Evolutionary conservation across 2,113 vertebrate species (phyloP).

Genomic region (Notechis scutatus): DNA sequence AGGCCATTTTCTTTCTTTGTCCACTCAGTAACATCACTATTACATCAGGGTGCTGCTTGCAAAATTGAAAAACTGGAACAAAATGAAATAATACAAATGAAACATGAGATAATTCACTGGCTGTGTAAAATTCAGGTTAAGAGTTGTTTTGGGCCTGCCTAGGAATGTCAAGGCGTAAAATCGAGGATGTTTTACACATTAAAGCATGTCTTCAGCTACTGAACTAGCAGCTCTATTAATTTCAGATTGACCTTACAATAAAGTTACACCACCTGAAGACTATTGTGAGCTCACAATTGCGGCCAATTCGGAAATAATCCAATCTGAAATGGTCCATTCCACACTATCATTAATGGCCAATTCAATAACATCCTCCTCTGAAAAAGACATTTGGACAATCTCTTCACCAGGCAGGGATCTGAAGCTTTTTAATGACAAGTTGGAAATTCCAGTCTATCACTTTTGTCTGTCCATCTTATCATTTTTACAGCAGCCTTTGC

Average conservation of each 20-base stretch:
- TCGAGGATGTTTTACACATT: neutral
- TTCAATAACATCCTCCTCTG: neutral
- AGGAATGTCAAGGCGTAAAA: neutral
- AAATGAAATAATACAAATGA: neutral
- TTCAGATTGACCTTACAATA: neutral
- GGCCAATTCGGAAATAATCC: neutral
- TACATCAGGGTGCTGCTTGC: neutral
- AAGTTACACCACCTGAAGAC: neutral
- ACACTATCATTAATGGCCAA: neutral
- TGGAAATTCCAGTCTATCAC: slow-evolving; percentile 28
- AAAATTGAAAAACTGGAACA: neutral
- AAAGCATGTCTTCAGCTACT: neutral
- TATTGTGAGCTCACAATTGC: neutral
- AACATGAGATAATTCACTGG: neutral
- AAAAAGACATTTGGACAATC: neutral
- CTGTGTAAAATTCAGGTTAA: neutral
- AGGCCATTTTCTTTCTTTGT: neutral
- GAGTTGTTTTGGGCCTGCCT: too few relatives aligned
- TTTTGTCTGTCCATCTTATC: slow-evolving; percentile 27
- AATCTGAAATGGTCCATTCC: neutral
- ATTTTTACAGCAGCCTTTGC: slow-evolving; percentile 37
- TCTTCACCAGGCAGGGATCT: slow-evolving; percentile 7
- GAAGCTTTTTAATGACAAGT: slow-evolving; percentile 36
- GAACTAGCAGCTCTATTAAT: neutral
- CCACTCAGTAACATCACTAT: neutral